Evolutionary conservation across 37 sponge, comb jelly and placozoan genomes (phyloP), one percentile per base, ranked within the genome.

Genomic region (Amphimedon queenslandica): DNA sequence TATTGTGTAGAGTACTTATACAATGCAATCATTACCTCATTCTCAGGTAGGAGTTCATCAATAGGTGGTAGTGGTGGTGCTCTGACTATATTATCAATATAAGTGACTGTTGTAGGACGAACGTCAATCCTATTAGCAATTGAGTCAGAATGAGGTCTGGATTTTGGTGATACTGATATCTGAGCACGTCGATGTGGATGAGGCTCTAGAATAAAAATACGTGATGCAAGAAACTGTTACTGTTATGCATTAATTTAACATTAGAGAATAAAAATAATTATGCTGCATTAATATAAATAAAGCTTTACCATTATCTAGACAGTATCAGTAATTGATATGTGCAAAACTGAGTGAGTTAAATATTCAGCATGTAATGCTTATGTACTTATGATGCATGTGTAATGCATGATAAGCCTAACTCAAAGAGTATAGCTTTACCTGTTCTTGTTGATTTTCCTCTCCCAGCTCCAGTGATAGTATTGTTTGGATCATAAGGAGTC

Each of bases 41-140:
- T 57, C 16, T 58, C 63, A 13, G 77, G 32, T 24, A 75, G 75
- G 2, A 57, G 37, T 2, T 47, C 51, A 13, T 71, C 42, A 1
- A 88, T 35, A 0, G 89, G 89, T 28, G 89, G 89, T 11, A 88
- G 80, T 61, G 79, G 79, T 18, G 84, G 89, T 1, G 89, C 80
- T 41, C 83, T 72, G 32, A 79, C 64, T 29, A 88, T 70, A 64
- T 29, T 40, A 58, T 31, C 74, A 66, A 66, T 40, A 29, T 84
- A 84, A 0, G 16, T 37, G 23, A 60, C 27, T 18, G 53, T 47
- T 47, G 53, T 47, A 18, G 53, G 53, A 18, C 53, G 8, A 13
- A 18, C 13, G 13, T 47, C 53, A n/a, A n/a, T n/a, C 53, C 8
- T 13, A 18, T 47, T 47, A 18, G 53, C 53, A 47, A 13, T 13